Conservation (phyloP, 2,113 vertebrate species). For the Micronycteris hirsuta region DNA sequence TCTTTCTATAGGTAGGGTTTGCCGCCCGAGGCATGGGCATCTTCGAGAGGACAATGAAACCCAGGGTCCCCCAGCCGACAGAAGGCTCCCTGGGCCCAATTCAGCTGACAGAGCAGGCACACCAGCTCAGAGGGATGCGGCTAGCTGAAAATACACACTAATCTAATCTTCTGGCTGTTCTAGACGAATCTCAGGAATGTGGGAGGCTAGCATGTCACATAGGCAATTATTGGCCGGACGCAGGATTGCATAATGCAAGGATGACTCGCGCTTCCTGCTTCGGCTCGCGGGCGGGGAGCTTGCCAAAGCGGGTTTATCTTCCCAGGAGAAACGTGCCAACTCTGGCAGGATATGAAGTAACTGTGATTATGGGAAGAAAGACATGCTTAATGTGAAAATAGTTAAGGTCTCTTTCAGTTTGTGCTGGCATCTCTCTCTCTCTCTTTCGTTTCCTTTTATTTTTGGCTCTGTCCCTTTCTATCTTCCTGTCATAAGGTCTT, state of each 20-base stretch:
- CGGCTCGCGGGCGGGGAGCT: conserved; percentile 45
- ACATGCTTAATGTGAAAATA: conserved; percentile 51
- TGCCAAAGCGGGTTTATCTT: conserved; percentile 71
- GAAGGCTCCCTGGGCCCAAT: not conserved
- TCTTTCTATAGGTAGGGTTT: not conserved
- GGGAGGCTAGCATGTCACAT: conserved; percentile 68
- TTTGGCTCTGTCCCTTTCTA: not conserved
- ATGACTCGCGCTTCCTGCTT: conserved; percentile 72
- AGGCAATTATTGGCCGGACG: conserved; percentile 73
- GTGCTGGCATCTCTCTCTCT: not conserved
- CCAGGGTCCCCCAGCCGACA: not conserved
- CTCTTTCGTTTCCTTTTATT: not conserved
- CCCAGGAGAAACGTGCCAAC: conserved; percentile 62
- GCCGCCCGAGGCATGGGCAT: not conserved
- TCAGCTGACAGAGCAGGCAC: conserved; percentile 1
- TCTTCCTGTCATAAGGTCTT: not conserved
- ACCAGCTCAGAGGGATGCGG: conserved; percentile 18
- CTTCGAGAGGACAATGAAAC: not conserved
- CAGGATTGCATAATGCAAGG: conserved; percentile 67
- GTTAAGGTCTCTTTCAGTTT: conserved; percentile 41
- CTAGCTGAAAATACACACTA: conserved; percentile 56
- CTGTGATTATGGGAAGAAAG: conserved; percentile 66
- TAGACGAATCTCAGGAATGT: conserved; percentile 74
- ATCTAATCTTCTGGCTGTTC: conserved; percentile 70
- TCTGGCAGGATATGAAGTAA: conserved; percentile 74